Evolutionary conservation across 37 sponge, comb jelly and placozoan genomes (phyloP), one percentile per base, ranked within the genome.

Genomic region (Chondrilla cf. caribensis): DNA sequence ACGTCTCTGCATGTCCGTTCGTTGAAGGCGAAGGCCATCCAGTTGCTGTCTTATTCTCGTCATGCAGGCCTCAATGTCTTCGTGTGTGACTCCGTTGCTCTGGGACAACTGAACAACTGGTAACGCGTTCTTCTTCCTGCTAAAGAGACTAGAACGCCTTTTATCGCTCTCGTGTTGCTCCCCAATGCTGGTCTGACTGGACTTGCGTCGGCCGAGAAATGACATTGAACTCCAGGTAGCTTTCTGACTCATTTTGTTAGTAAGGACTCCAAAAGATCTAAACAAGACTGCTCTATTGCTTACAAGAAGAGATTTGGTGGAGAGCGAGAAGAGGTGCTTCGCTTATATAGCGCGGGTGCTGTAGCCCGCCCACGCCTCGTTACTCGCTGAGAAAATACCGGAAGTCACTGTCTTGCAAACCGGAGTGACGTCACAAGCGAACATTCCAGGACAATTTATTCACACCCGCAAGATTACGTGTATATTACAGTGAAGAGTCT

Each of bases 11-110:
- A 73, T 73, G 43, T 42, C 44, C 0, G 76, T 73, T 4, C 76
- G 76, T 43, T 73, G 76, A 36, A 73, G 43, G 2, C 44, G 41
- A 19, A 73, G 14, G 21, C 76, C 76, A 37, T 70, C 42, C 44
- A 84, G 26, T 31, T 73, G 75, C 40, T 79, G 60, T n/a, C 83
- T 79, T 80, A 84, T 83, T 67, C 40, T 39, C 8, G 79, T 77
- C 38, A 84, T 70, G 25, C 70, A 38, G 2, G 79, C 60, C 47
- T 83, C 84, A 54, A 84, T 40, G 5, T 83, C 78, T 1, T 24
- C 2, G 19, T 31, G 39, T 37, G 37, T 37, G 37, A 15, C 42
- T 11, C 41, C 36, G 18, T 8, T 42, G 76, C 32, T 67, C 35
- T 4, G 14, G 35, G 31, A 33, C 33, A 17, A 17, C 35, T 31